Conservation (phyloP, 2,888 invertebrate genomes). For the Ommatoiulus sabulosus region DNA sequence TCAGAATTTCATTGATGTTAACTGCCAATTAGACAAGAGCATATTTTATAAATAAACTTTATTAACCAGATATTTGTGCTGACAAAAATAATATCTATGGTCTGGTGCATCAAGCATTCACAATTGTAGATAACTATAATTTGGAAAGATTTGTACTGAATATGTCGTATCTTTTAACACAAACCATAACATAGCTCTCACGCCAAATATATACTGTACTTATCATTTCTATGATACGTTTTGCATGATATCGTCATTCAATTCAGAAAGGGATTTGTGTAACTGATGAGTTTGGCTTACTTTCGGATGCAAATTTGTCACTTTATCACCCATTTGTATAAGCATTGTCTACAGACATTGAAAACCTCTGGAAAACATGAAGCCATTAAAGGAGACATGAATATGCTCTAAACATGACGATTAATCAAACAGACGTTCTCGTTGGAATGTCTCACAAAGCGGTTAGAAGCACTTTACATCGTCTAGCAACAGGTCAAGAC, state of each 20-base stretch:
- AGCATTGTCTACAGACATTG: neutral
- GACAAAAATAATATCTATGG: no score
- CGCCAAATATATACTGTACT: neutral
- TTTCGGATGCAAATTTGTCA: neutral
- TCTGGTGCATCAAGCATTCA: no score
- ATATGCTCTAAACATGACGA: neutral
- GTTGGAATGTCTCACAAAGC: neutral
- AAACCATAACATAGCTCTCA: neutral
- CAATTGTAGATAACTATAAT: no score
- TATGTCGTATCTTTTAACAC: no score
- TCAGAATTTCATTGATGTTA: no score
- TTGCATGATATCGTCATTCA: neutral
- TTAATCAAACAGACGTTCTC: neutral
- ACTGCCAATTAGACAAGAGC: no score
- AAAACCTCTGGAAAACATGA: neutral
- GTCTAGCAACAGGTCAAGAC: neutral
- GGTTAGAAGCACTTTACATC: neutral
- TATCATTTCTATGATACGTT: neutral
- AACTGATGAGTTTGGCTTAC: neutral
- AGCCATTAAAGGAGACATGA: neutral
- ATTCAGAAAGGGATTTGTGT: neutral
- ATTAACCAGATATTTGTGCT: no score
- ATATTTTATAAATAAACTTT: no score
- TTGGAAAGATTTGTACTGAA: no score
- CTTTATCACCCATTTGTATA: neutral